These are phyloP conservation scores for Epinephelus fuscoguttatus DNA, from an alignment of 2,113 vertebrate genomes.

Conservation along the genomic window DNA sequence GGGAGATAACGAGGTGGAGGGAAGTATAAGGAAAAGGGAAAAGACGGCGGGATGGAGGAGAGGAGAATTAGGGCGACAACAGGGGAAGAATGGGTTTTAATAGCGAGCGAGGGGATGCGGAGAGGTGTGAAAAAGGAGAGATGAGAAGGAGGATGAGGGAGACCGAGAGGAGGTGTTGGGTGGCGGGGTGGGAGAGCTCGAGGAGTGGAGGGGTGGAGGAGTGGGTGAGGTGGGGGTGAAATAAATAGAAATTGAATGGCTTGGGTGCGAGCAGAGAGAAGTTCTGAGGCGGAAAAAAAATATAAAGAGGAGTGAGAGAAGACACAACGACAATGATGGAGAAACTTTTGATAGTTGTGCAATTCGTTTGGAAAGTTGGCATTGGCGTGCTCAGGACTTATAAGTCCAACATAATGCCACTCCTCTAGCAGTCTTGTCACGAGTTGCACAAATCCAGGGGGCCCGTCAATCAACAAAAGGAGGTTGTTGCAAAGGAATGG, in stretches of 20 bases:
- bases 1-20: conserved; percentile 82
- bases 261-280: conserved; percentile 82
- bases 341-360: conserved; percentile 87
- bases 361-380: conserved; percentile 84
- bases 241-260: conserved; percentile 88
- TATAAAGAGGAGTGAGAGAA: conserved; percentile 78
- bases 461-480: conserved; percentile 78
- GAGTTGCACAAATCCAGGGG: conserved; percentile 71
- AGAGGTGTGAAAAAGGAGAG: conserved; percentile 81
- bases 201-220: background rate
- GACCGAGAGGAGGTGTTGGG: conserved; percentile 56
- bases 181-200: background rate
- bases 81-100: conserved; percentile 77
- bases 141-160: conserved; percentile 68
- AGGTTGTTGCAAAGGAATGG: conserved; percentile 70
- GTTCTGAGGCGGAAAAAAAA: conserved; percentile 86
- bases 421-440: conserved; percentile 80
- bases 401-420: conserved; percentile 80
- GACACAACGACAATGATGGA: conserved; percentile 84
- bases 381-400: conserved; percentile 69
- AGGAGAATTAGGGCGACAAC: conserved; percentile 71
- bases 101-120: conserved; percentile 68
- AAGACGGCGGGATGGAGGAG: conserved; percentile 60
- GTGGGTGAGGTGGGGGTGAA: conserved; percentile 46
- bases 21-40: conserved; percentile 57